Base-by-base conservation (phyloP, 2,888 invertebrate species). In the Aleiodes alternator region DNA sequence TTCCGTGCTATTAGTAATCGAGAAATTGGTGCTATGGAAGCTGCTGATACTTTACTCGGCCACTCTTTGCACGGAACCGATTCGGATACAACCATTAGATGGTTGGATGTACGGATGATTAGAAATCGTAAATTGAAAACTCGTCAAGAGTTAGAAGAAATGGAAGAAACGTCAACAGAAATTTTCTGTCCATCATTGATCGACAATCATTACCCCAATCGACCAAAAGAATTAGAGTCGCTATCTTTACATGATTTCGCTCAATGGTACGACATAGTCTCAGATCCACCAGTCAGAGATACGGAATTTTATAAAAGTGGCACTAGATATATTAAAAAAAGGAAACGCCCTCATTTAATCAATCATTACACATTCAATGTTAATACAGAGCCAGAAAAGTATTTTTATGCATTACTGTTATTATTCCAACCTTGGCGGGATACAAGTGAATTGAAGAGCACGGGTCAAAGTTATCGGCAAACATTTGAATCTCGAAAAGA, bases 291-390 rank as follows among this genome's bases (percentile, higher is more conserved):
- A 16, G 50, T 23, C 6, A 23, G 6, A 16, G 11, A 69, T 6
- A 38, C 68, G 3, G 79, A 78, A 64, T 61, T 43, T 38, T 73
- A 76, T 56, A 50, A 68, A n/a, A 31, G 74, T 16, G 53, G 38
- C 9, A 75, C 77, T 73, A 23, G 75, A 69, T 82, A 72, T 57
- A 56, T 81, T 29, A 82, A 81, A 76, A 82, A 77, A 78, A 55
- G 56, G 5, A 14, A 79, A 64, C 75, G 78, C 8, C 6, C 38
- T 7, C 8, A 38, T 8, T 38, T 38, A 38, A 38, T 38, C 8
- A 38, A 38, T 38, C 38, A 38, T 8, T 38, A 38, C 8, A 38
- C 23, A 23, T 23, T 23, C 23, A 23, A 23, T 23, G 23, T 23
- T 23, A 23, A 23, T 23, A 23, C 23, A 23, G 23, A 23, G 23